These are phyloP conservation scores for Zonotrichia albicollis DNA, from an alignment of 2,797 vertebrate species.

Conservation along the genomic window DNA sequence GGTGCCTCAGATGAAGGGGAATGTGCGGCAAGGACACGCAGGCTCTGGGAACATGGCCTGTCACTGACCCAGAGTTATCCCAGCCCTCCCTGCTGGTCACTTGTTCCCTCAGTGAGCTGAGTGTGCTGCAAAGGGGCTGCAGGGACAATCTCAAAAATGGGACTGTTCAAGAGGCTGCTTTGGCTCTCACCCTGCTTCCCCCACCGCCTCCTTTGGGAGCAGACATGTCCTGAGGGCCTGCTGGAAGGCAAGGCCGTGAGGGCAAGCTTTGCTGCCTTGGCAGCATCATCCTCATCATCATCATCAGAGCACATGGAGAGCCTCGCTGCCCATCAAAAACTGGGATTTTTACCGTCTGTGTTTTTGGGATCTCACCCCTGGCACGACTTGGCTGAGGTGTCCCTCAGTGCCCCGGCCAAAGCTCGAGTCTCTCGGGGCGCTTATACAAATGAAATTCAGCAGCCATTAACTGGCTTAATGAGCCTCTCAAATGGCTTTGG, in stretches of 20 bases:
- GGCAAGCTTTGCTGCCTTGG: background rate
- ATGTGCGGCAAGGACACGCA: background rate
- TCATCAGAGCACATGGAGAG: background rate
- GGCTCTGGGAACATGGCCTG: background rate
- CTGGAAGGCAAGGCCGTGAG: accelerated
- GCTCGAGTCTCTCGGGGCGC: accelerated
- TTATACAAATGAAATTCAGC: accelerated
- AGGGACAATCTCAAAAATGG: background rate
- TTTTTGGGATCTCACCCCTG: background rate
- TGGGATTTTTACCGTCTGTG: accelerated
- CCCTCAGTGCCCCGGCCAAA: accelerated
- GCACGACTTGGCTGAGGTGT: accelerated
- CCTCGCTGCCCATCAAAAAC: accelerated
- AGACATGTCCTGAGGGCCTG: accelerated
- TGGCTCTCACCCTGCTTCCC: accelerated
- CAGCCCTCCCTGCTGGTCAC: background rate
- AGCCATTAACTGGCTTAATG: background rate
- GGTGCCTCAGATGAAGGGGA: background rate
- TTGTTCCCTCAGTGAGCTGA: background rate
- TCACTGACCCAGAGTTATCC: background rate
- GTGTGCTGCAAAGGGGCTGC: background rate
- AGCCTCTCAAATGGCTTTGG: background rate
- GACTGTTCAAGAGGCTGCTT: background rate
- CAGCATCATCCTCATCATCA: background rate
- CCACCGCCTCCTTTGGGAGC: accelerated